Percentiles rank a stretch among this genome's conserved stretches.
These are phyloP conservation scores for Nannoperca australis DNA, from an alignment of 2,797 vertebrate species.

Conservation along the genomic window DNA sequence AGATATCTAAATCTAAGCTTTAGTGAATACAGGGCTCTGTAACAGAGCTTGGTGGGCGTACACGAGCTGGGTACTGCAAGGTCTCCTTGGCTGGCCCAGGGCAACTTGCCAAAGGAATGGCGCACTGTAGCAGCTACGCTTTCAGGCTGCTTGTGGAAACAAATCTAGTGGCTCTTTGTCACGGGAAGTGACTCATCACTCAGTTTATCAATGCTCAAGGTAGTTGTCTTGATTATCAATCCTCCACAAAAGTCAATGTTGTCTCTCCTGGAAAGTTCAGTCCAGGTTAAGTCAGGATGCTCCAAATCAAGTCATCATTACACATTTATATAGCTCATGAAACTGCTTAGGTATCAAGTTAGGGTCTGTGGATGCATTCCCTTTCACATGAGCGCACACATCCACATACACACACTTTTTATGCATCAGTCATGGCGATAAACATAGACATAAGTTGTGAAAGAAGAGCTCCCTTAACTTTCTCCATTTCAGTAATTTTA, in stretches of 20 bases:
- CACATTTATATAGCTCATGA: conserved; percentile 59
- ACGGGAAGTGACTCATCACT: conserved; percentile 14
- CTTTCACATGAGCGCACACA: conserved; percentile 14
- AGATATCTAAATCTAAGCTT: conserved; percentile 62
- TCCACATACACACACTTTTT: conserved; percentile 25
- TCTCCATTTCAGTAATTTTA: conserved; percentile 65
- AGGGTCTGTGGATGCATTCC: conserved; percentile 21
- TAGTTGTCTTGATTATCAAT: background rate
- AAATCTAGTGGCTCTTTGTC: conserved; percentile 38
- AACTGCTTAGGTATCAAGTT: conserved; percentile 53
- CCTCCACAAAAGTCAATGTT: background rate
- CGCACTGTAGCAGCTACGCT: conserved; percentile 31
- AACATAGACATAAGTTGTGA: conserved; percentile 70
- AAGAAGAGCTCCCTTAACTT: conserved; percentile 60
- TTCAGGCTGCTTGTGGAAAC: conserved; percentile 50
- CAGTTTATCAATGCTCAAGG: background rate
- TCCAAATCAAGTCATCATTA: conserved; percentile 62
- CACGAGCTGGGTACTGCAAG: conserved; percentile 49
- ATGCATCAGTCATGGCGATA: conserved; percentile 54
- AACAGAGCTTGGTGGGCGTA: conserved; percentile 61
- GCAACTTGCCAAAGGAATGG: conserved; percentile 57
- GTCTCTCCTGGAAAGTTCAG: background rate
- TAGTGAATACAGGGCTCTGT: conserved; percentile 71
- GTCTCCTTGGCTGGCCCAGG: conserved; percentile 50
- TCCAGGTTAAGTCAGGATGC: conserved; percentile 12